Base-by-base conservation (phyloP, 2,888 invertebrate genomes). In the Leucoma salicis region DNA sequence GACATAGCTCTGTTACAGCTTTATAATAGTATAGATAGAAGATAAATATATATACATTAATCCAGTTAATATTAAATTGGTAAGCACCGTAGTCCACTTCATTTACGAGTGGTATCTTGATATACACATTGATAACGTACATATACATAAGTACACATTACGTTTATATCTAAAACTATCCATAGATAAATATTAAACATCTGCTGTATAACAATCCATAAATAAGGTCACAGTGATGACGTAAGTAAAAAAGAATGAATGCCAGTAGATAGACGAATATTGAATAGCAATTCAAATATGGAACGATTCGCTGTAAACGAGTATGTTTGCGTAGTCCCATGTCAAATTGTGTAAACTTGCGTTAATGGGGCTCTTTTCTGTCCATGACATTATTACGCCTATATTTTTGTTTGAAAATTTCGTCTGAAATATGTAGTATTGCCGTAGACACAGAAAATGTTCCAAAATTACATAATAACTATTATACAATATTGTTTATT, bases 201-300 rank as follows among this genome's bases (percentile, higher is more conserved):
- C 14, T 28, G 15, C n/a, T 7, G 10, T 14, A 34, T 8, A 31
- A 15, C 13, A 11, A 21, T 8, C 24, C 16, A 33, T 7, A 16
- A 35, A 40, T 40, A 40, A 40, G 28, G n/a, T 14, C 3, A 18
- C 28, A 42, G 41, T 36, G 25, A 52, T 48, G 48, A 55, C 46
- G 45, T 43, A 11, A 18, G n/a, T 27, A 41, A 37, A 48, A 52
- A 45, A 38, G 43, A 47, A 42, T 35, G 39, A 39, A 46, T 45
- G 39, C 13, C 29, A 46, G 25, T 31, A 29, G 21, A 39, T 52
- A 43, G 31, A 42, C 44, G 42, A 33, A 39, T 39, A 36, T 34
- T 49, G 48, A 52, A 57, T 43, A 46, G 44, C 28, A 52, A 32
- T 46, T 52, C 53, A 55, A 57, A 55, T 46, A 45, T 34, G 24